Evolutionary conservation across 2,113 vertebrate species (phyloP), one percentile per base, ranked within the genome.

Genomic region (Lonchura striata): DNA sequence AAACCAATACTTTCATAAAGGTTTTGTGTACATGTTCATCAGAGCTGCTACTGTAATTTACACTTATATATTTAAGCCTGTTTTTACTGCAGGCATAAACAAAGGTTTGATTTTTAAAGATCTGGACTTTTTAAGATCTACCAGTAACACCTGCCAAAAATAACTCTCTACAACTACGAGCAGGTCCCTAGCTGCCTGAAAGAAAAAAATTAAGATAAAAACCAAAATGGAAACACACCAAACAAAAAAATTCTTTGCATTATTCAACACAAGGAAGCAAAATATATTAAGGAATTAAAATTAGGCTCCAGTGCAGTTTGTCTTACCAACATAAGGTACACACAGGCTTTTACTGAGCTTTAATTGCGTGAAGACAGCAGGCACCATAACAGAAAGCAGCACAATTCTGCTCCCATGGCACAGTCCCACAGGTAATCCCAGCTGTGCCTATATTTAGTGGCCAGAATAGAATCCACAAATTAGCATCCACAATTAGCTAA

Each of bases 401-500:
- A 33, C 28, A 53, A 7, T 30, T 7, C 22, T 18, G 14, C 30
- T 84, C 61, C 77, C 49, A 6, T n/a, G 30, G 75, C 65, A 79
- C 35, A 13, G 11, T 30, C 60, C 70, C 71, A 46, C 64, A 85
- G 86, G 19, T 31, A 42, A 3, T 35, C 86, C 65, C 54, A 64
- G 35, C 75, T 66, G 42, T 18, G 70, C 47, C 60, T 72, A 7
- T 28, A 2, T 44, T 76, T 33, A 50, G 87, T 59, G 70, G 84
- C 70, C 50, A 82, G 87, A 96, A 80, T 2, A 71, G 35, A 91
- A 84, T 15, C 71, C 78, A 88, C 70, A 81, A 68, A 19, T 12
- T 80, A 59, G 60, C 49, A 77, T 7, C 49, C 64, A 68, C 90
- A 93, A 91, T 90, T 93, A 91, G 47, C 60, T 50, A 80, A 78